phyloP scores from a whole-genome alignment of 2,797 vertebrate genomes.

The Acanthurus tractus region DNA sequence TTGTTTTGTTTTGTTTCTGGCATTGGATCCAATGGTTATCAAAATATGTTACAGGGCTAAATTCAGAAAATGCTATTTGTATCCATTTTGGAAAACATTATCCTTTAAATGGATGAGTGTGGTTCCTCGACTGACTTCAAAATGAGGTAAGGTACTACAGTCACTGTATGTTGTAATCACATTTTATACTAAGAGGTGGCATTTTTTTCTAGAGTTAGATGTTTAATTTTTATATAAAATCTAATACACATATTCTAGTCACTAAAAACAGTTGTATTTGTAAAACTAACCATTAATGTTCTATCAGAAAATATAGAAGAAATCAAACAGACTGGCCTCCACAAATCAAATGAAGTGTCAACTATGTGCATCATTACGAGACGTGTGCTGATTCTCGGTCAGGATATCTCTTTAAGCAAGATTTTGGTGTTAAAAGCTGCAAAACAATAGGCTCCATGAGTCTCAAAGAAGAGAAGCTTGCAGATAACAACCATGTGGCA shows the following conservation, averaged over 20 bases:
- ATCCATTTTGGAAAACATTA: slow-evolving; percentile 28
- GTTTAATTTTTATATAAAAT: slow-evolving; percentile 30
- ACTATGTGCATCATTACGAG: slow-evolving; percentile 32
- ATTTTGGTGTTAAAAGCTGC: slow-evolving; percentile 13
- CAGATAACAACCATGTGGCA: slow-evolving; percentile 67
- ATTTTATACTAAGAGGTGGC: slow-evolving; percentile 11
- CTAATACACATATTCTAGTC: slow-evolving; percentile 6
- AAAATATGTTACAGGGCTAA: slow-evolving; percentile 23
- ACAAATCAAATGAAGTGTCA: slow-evolving; percentile 31
- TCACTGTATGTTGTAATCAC: slow-evolving; percentile 18
- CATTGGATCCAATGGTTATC: slow-evolving; percentile 27
- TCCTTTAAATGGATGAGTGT: slow-evolving; percentile 22
- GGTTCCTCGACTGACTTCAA: slow-evolving; percentile 31
- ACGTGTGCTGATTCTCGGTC: slow-evolving; percentile 1
- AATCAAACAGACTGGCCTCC: slow-evolving; percentile 16
- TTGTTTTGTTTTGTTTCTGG: slow-evolving; percentile 7
- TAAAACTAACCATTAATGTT: slow-evolving; percentile 15
- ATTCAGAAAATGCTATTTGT: slow-evolving; percentile 28
- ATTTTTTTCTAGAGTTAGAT: slow-evolving; percentile 8
- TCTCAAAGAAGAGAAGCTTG: slow-evolving; percentile 53
- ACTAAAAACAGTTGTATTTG: not conserved
- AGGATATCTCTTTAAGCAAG: slow-evolving; percentile 24
- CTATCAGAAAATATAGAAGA: not conserved
- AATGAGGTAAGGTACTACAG: slow-evolving; percentile 30
- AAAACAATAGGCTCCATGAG: slow-evolving; percentile 40